Percentiles rank a stretch among this genome's conserved stretches.
Conservation (phyloP, 2,797 vertebrate genomes). For the Myotis pilosus region DNA sequence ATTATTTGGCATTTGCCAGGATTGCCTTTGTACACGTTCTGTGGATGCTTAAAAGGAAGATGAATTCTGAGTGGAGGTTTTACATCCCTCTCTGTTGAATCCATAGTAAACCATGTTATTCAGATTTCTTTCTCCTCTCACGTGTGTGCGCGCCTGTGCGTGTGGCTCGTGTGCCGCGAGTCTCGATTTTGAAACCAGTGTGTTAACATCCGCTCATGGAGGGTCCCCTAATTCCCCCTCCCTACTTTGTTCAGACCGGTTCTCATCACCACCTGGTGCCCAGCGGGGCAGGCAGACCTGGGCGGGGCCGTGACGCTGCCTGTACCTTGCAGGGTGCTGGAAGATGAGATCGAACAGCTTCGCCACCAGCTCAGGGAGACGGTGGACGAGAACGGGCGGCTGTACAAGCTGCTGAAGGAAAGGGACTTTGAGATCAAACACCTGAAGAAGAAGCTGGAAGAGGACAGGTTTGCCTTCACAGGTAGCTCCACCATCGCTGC, state of each 20-base stretch:
- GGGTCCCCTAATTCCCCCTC: background rate
- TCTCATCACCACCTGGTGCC: background rate
- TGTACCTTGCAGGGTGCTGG: conserved; percentile 82
- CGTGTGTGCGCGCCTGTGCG: too few species aligned
- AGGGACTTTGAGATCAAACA: conserved; percentile 94
- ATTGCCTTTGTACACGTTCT: background rate
- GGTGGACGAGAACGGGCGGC: conserved; percentile 91
- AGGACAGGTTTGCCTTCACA: conserved; percentile 88
- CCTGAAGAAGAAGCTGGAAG: conserved; percentile 90
- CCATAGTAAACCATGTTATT: background rate
- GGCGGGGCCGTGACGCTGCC: background rate
- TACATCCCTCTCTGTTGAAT: background rate
- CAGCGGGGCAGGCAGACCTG: background rate
- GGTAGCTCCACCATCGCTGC: conserved; percentile 80
- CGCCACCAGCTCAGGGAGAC: conserved; percentile 88
- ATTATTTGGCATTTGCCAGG: background rate
- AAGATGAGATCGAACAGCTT: conserved; percentile 84
- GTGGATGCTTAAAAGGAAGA: background rate
- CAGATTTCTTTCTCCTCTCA: background rate
- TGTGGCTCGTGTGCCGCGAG: too few species aligned
- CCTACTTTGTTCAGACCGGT: background rate
- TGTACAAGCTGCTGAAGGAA: conserved; percentile 91
- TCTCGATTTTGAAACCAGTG: background rate
- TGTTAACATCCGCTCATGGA: background rate
- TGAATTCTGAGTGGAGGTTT: background rate